Percentiles rank a stretch among this genome's conserved stretches.
phyloP scores from a whole-genome alignment of 2,888 invertebrate species.

The Craniophora ligustri region DNA sequence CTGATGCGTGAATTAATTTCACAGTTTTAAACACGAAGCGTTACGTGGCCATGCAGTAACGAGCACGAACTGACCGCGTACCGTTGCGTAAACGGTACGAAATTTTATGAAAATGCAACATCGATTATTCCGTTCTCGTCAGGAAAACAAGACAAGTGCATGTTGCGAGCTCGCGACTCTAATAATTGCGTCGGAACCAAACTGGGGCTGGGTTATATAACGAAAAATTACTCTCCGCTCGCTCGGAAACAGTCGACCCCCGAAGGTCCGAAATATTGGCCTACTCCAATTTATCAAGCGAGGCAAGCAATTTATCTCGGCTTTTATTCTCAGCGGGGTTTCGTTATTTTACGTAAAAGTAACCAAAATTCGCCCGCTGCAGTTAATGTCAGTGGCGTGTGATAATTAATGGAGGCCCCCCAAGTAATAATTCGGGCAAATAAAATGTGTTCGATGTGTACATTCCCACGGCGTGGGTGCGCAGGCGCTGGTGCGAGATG shows the following conservation, averaged over 20 bases:
- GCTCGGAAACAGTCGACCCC: conserved; percentile 62
- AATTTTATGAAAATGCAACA: conserved; percentile 73
- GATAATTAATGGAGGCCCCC: conserved; percentile 78
- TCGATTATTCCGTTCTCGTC: conserved; percentile 70
- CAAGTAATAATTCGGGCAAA: conserved; percentile 73
- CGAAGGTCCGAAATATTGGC: conserved; percentile 63
- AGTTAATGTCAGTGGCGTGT: conserved; percentile 69
- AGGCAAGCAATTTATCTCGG: conserved; percentile 61
- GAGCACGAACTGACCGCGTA: conserved; percentile 43
- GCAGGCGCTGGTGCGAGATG: conserved; percentile 14
- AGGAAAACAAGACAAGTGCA: conserved; percentile 72
- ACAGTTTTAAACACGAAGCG: conserved; percentile 49
- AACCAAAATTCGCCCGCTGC: conserved; percentile 63
- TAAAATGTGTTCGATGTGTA: conserved; percentile 62
- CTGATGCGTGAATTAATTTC: conserved; percentile 58
- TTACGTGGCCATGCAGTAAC: conserved; percentile 39
- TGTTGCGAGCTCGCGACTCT: conserved; percentile 58
- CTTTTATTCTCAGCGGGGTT: conserved; percentile 46
- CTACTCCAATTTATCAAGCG: conserved; percentile 72
- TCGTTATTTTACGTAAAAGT: conserved; percentile 70
- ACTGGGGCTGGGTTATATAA: conserved; percentile 72
- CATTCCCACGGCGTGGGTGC: conserved; percentile 67
- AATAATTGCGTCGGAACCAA: conserved; percentile 68
- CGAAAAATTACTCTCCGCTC: conserved; percentile 65
- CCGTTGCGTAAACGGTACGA: conserved; percentile 72